Conservation (phyloP, 2,888 invertebrate species). For the Drosophila glabriapex region DNA sequence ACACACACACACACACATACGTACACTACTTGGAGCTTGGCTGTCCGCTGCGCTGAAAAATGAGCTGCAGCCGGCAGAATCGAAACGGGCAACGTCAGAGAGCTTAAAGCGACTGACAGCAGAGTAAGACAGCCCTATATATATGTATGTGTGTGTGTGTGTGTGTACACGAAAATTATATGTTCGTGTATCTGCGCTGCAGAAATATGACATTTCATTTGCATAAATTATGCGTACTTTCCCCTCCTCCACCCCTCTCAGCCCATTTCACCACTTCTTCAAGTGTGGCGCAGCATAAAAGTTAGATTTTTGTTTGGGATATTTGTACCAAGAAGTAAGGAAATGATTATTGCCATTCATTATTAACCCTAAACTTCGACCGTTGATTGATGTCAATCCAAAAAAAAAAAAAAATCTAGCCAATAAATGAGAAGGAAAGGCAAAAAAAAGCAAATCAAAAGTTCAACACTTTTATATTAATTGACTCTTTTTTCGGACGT, state of each 20-base stretch:
- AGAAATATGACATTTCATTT: conserved; percentile 67
- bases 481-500: conserved; percentile 36
- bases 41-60: conserved; percentile 64
- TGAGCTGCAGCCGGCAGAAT: conserved; percentile 45
- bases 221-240: conserved; percentile 61
- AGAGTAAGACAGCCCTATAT: background rate
- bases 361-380: conserved; percentile 33
- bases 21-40: conserved; percentile 38
- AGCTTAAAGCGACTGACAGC: conserved; percentile 1
- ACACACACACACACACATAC: conserved; percentile 17
- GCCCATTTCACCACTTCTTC: background rate
- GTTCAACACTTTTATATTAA: conserved; percentile 60
- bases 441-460: conserved; percentile 51
- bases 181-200: conserved; percentile 40
- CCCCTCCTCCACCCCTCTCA: background rate
- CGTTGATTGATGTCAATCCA: conserved; percentile 47
- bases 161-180: conserved; percentile 2
- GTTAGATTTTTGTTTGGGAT: conserved; percentile 16
- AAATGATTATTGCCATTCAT: conserved; percentile 21
- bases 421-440: background rate
- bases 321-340: conserved; percentile 10
- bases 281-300: background rate
- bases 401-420: conserved; percentile 7
- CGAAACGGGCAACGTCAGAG: conserved; percentile 13
- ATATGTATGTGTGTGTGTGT: background rate